Evolutionary conservation across 2,888 invertebrate species (phyloP).

Genomic region (Pasiphila rectangulata): DNA sequence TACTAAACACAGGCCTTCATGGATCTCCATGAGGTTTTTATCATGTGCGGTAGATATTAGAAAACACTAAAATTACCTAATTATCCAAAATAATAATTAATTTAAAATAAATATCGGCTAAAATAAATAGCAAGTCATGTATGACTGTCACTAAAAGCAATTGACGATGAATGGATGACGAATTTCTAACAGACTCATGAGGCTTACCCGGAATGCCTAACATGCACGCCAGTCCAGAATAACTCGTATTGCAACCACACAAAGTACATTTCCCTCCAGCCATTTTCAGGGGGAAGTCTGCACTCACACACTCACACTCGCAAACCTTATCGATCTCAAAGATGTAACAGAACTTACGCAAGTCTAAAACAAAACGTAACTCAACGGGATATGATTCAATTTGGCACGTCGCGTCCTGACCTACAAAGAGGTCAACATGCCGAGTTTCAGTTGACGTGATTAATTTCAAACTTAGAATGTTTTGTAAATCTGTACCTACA

Average conservation of each 20-base stretch:
- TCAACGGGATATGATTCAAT: conserved; percentile 42
- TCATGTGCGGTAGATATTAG: no score
- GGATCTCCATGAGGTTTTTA: no score
- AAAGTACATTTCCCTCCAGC: conserved; percentile 1
- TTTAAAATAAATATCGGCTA: no score
- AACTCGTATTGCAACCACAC: not conserved
- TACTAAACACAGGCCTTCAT: no score
- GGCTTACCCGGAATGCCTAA: not conserved
- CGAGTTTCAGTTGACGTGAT: conserved; percentile 45
- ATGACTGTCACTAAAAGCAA: not conserved
- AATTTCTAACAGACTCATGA: not conserved
- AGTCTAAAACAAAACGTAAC: conserved; percentile 48
- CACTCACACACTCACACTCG: conserved; percentile 12
- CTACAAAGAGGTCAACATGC: conserved; percentile 63
- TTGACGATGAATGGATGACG: not conserved
- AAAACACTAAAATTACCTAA: no score
- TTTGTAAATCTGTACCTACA: no score
- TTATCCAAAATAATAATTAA: no score
- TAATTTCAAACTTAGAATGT: conserved; percentile 12
- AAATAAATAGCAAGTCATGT: no score
- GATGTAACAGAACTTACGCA: conserved; percentile 41
- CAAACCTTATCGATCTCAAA: conserved; percentile 54
- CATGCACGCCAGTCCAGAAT: not conserved
- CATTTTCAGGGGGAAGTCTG: not conserved
- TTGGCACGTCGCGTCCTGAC: conserved; percentile 50